Conservation (phyloP, 2,113 vertebrate genomes). For the Catagonus wagneri region DNA sequence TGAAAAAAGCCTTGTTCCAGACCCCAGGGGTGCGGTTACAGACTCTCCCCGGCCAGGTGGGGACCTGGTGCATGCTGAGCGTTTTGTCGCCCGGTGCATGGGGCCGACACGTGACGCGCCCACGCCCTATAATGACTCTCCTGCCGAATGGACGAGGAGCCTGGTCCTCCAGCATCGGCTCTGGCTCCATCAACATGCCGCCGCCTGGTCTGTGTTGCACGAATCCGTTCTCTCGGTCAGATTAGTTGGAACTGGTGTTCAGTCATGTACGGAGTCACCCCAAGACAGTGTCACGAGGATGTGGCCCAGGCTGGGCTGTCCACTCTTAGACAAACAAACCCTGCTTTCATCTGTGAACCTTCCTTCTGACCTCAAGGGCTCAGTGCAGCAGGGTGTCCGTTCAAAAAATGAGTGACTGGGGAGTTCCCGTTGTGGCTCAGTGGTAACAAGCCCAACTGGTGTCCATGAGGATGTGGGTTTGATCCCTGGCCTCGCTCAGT, state of each 20-base stretch:
- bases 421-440: not conserved
- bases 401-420: not conserved
- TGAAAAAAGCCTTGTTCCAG: not conserved
- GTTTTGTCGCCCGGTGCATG: not conserved
- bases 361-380: not conserved
- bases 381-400: not conserved
- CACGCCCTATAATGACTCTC: conserved; percentile 54
- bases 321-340: not conserved
- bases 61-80: not conserved
- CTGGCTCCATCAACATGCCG: conserved; percentile 45
- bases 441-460: not conserved
- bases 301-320: not conserved
- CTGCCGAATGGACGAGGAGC: conserved; percentile 38
- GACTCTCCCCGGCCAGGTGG: not conserved
- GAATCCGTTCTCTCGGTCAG: conserved; percentile 63
- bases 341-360: not conserved
- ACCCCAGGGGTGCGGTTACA: conserved; percentile 7
- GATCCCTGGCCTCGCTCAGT: no score
- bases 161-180: conserved; percentile 71
- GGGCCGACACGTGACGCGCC: not conserved
- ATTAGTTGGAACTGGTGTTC: conserved; percentile 52
- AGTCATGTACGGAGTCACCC: not conserved
- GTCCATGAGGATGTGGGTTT: no score
- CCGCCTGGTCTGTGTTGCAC: not conserved
- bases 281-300: not conserved